Evolutionary conservation across 2,797 vertebrate genomes (phyloP), one percentile per base, ranked within the genome.

Genomic region (Glyptemys insculpta): DNA sequence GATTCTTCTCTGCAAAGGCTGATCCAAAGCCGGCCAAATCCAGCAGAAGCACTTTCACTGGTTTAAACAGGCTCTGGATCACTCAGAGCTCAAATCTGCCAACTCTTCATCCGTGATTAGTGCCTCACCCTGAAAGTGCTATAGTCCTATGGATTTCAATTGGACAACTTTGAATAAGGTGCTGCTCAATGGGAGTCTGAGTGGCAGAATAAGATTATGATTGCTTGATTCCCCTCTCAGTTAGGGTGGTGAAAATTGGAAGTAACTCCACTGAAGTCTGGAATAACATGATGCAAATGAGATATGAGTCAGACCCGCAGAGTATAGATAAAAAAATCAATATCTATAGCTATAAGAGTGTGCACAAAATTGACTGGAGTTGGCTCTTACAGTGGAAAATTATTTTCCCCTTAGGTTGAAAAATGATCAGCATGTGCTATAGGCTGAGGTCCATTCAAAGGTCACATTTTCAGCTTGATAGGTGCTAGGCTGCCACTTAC

Each of bases 1-100:
- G 31, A 12, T 91, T 96, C 68, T n/a, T 91, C 53, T 92, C 27
- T 41, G 68, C 68, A 56, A 18, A 85, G 56, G 59, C 49, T 86
- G 68, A 49, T 83, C 15, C 6, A n/a, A 62, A 12, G 52, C 52
- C 29, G 86, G 34, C 87, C 59, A 0, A 59, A 62, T 62, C 91
- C 78, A 79, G 56, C 94, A 86, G 76, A 88, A 88, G 76, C 34
- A 23, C 16, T 57, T 91, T 57, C 62, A 41, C 25, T 93, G 90
- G 89, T 81, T 92, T 85, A 83, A 92, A 72, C 34, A 10, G 34
- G 16, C 34, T 37, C 16, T 68, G 59, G 76, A 44, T 94, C 90
- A 88, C 54, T 65, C 84, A 59, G 53, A 78, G 54, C 79, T 95
- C 79, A 92, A 84, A 89, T 87, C 85, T 92, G 9, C 72, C 49